These are phyloP conservation scores for Phoenicopterus ruber DNA, from an alignment of 2,113 vertebrate genomes.

Conservation along the genomic window DNA sequence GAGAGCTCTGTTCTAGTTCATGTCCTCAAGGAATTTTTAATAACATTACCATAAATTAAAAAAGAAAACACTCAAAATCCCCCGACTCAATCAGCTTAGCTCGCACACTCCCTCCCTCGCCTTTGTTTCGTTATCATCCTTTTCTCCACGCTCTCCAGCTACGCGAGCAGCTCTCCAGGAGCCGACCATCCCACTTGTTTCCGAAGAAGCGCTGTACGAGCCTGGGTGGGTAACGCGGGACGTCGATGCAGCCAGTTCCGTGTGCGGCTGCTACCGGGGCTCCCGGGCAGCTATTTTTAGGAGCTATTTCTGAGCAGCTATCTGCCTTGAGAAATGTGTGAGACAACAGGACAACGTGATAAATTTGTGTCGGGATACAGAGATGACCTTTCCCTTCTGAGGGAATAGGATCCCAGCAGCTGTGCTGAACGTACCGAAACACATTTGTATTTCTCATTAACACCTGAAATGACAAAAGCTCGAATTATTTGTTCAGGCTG, in stretches of 20 bases:
- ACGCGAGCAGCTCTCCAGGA: background rate
- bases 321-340: background rate
- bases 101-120: background rate
- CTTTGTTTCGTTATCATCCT: background rate
- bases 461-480: conserved; percentile 1
- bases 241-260: background rate
- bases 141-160: background rate
- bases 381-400: background rate
- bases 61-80: background rate
- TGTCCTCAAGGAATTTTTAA: background rate
- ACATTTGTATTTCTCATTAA: conserved; percentile 25
- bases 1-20: background rate
- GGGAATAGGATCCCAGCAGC: background rate
- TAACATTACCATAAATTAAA: background rate
- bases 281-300: background rate
- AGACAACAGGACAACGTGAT: background rate
- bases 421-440: background rate
- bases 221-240: background rate
- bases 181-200: background rate
- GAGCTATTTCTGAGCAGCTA: background rate
- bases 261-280: background rate
- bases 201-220: background rate
- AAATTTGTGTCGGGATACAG: background rate
- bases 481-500: background rate
- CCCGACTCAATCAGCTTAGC: background rate